A percentile compares a stretch with the other conserved stretches of the same genome.
Conservation (phyloP, 2,888 invertebrate species). For the Adineta ricciae region DNA sequence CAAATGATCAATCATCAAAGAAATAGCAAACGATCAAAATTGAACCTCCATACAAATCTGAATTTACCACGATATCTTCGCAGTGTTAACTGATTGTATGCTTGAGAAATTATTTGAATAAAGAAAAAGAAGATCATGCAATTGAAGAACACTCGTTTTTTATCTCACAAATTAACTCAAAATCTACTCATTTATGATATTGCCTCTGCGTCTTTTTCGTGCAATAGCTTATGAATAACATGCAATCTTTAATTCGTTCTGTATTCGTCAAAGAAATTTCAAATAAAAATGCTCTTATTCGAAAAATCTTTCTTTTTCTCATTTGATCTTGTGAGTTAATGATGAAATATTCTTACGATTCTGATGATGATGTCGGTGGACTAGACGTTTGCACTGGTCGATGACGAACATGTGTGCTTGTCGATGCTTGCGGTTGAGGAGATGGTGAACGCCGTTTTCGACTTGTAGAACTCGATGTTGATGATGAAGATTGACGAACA, state of each 20-base stretch:
- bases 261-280: too few species aligned
- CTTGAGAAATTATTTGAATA: background rate
- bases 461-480: background rate
- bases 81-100: background rate
- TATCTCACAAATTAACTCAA: too few species aligned
- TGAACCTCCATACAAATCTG: background rate
- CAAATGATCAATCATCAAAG: background rate
- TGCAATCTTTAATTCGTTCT: too few species aligned
- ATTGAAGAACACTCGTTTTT: background rate
- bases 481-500: background rate
- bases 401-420: background rate
- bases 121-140: background rate
- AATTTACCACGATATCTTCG: background rate
- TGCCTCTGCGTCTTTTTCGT: too few species aligned
- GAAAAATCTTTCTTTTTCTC: background rate
- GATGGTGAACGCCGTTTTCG: background rate
- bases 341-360: background rate
- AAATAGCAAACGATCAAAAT: background rate
- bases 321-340: background rate
- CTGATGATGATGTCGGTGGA: constrained; percentile 5
- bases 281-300: too few species aligned
- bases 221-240: too few species aligned
- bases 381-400: background rate
- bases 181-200: too few species aligned
- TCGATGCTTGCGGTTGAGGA: background rate